Percentiles rank a stretch among this genome's conserved stretches.
Evolutionary conservation across 2,888 invertebrate genomes (phyloP).

Genomic region (Didymodactylos carnosus): DNA sequence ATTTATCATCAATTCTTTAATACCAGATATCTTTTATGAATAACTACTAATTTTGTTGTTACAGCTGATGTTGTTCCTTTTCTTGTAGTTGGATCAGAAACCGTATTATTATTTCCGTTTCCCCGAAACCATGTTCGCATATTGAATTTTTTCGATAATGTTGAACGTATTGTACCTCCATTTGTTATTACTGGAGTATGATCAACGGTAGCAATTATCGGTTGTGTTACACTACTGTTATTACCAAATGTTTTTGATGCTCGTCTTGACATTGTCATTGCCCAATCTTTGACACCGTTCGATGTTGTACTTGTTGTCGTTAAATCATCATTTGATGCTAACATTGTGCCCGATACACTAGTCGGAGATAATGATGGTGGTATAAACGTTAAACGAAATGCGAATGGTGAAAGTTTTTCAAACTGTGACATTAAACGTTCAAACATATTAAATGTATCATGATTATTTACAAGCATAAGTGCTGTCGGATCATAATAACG

Average conservation of each 20-base stretch:
- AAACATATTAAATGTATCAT: background rate
- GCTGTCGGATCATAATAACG: background rate
- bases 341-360: no score
- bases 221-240: background rate
- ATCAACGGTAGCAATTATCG: background rate
- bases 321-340: background rate
- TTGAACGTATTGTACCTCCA: background rate
- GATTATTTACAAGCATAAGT: background rate
- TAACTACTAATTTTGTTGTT: no score
- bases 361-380: background rate
- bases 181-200: background rate
- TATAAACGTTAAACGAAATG: background rate
- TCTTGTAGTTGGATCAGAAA: background rate
- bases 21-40: no score
- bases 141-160: background rate
- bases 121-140: no score
- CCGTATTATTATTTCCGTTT: no score
- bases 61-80: background rate
- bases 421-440: background rate
- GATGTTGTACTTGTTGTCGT: background rate
- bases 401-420: background rate
- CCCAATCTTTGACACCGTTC: background rate
- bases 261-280: background rate
- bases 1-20: no score
- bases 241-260: no score